Evolutionary conservation across 1,140 invertebrate genomes (phyloP).

Genomic region (Drosophila pseudoobscura): DNA sequence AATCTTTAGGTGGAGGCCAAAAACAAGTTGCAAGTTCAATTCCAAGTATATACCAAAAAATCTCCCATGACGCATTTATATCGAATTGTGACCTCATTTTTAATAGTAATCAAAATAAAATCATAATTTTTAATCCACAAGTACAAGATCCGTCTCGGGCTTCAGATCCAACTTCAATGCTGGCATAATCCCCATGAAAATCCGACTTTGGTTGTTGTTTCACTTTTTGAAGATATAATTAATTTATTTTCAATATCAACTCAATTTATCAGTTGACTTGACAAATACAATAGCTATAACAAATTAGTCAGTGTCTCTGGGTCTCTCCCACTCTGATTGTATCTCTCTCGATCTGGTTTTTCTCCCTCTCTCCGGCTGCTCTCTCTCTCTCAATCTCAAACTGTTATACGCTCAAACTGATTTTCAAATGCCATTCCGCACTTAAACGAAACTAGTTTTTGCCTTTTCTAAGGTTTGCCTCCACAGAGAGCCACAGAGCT

Average conservation of each 20-base stretch:
- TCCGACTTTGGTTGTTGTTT: conserved; percentile 28
- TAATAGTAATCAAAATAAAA: conserved; percentile 15
- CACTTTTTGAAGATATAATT: conserved; percentile 66
- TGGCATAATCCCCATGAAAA: conserved; percentile 33
- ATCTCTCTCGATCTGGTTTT: conserved; percentile 1
- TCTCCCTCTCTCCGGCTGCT: conserved; percentile 16
- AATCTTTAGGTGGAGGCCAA: neutral
- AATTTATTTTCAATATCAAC: conserved; percentile 81
- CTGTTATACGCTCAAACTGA: conserved; percentile 54
- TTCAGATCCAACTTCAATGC: conserved; percentile 7
- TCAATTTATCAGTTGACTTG: conserved; percentile 81
- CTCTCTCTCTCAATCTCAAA: conserved; percentile 21
- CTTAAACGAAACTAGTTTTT: conserved; percentile 76
- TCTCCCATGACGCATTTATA: conserved; percentile 27
- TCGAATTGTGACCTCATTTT: conserved; percentile 38
- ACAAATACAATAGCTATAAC: conserved; percentile 74
- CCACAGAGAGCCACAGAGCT: conserved; percentile 33
- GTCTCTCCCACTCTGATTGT: conserved; percentile 9
- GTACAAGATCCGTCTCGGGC: conserved; percentile 20
- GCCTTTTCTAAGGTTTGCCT: conserved; percentile 7
- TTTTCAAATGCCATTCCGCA: conserved; percentile 53
- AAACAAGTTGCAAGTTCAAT: conserved; percentile 3
- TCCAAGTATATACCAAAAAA: conserved; percentile 12
- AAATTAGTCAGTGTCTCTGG: conserved; percentile 42
- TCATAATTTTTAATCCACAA: conserved; percentile 9